Evolutionary conservation across 2,113 vertebrate genomes (phyloP), one percentile per base, ranked within the genome.

Genomic region (Cavia aperea): DNA sequence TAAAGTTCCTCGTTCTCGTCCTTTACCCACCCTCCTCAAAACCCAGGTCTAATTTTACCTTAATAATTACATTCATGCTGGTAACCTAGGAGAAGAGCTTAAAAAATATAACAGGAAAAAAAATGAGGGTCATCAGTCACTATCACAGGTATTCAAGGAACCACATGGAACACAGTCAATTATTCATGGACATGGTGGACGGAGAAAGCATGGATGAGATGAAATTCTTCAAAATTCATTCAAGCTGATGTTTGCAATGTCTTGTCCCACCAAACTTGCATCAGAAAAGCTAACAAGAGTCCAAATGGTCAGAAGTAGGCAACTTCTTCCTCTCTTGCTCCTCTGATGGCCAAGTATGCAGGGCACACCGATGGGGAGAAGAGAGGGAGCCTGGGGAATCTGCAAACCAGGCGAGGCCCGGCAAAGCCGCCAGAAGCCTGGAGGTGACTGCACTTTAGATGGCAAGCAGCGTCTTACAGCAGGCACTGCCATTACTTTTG

Each of bases 371-470:
- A 63, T 14, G 11, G 87, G 81, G 86, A 84, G 49, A 93, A 93
- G 88, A 92, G 54, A 78, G 81, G 81, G 70, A 65, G 81, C 72
- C 84, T 96, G 95, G 88, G 93, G 91, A 96, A 96, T 94, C 94
- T 94, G 96, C 93, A 96, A 94, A 93, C 81, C n/a, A 90, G 60
- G 70, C 33, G 82, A 73, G 56, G 92, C 51, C 88, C 49, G 12
- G 29, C 46, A 77, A 66, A 87, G 58, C 60, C 89, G 49, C 43
- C 73, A 68, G 93, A 89, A 95, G 94, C 89, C 95, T 96, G 95
- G 96, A 96, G 94, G 94, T 94, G 88, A 96, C 94, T 94, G 92
- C 89, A 91, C 93, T 92, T 93, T 68, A 86, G 68, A 93, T 51
- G 90, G 86, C 91, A 94, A 94, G 94, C 54, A 86, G 77, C 46